These are phyloP conservation scores for Tenebrosternarchus preto DNA, from an alignment of 2,113 vertebrate species.

Conservation along the genomic window DNA sequence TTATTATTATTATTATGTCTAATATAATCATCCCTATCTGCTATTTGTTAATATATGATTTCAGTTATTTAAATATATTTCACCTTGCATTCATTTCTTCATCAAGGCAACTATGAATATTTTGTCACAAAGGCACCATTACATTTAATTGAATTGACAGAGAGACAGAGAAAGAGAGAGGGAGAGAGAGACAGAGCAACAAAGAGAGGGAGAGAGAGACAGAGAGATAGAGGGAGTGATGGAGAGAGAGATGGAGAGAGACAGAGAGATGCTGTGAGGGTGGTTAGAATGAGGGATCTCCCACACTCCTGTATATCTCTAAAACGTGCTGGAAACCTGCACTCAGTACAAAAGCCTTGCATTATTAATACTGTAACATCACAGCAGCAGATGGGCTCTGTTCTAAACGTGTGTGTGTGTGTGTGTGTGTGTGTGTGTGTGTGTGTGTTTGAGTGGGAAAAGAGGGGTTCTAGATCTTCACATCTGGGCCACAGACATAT, in stretches of 20 bases:
- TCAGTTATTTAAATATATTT: no score
- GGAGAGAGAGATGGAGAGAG: no score
- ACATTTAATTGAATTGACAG: no score
- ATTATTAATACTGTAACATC: slow-evolving; percentile 74
- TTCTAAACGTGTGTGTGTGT: slow-evolving; percentile 68
- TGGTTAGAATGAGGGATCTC: background rate
- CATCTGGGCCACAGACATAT: slow-evolving; percentile 56
- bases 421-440: slow-evolving; percentile 12
- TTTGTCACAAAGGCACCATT: no score
- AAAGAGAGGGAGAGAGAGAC: background rate
- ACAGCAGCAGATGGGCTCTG: slow-evolving; percentile 69
- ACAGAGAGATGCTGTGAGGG: no score
- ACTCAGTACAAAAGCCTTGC: slow-evolving; percentile 67
- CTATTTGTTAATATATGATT: no score
- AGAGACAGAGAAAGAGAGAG: background rate
- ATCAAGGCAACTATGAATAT: no score
- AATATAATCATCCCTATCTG: no score
- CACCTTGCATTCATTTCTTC: no score
- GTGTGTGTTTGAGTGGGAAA: slow-evolving; percentile 57
- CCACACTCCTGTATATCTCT: slow-evolving; percentile 14
- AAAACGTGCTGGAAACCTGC: background rate
- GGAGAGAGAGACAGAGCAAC: background rate
- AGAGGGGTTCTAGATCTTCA: slow-evolving; percentile 62
- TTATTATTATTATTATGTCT: no score
- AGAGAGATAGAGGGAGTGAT: slow-evolving; percentile 7